Percentiles rank a stretch among this genome's conserved stretches.
Conservation (phyloP, 2,888 invertebrate species). For the Leucophora obtusa region DNA sequence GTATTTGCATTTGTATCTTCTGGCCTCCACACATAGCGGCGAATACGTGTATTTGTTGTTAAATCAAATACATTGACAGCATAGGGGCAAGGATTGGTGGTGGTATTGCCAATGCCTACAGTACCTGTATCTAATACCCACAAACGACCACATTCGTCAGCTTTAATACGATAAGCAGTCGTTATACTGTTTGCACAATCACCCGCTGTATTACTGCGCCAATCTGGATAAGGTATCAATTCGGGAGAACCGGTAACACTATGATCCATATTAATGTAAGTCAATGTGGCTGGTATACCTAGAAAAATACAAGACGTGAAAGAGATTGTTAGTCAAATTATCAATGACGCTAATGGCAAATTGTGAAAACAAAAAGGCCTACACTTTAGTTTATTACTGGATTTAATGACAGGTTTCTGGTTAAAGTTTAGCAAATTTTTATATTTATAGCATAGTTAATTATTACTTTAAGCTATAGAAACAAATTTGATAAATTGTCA, state of each 20-base stretch:
- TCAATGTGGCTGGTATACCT: conserved; percentile 90
- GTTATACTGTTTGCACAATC: conserved; percentile 87
- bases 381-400: background rate
- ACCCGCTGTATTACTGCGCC: conserved; percentile 86
- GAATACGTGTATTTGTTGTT: conserved; percentile 84
- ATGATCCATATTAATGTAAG: conserved; percentile 86
- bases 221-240: conserved; percentile 88
- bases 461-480: background rate
- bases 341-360: background rate
- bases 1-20: conserved; percentile 88
- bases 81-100: conserved; percentile 89
- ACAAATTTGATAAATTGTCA: background rate
- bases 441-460: background rate
- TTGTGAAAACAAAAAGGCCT: background rate
- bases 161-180: conserved; percentile 89
- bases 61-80: conserved; percentile 88
- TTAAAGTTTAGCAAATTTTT: background rate
- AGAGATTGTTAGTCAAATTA: background rate
- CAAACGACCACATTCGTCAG: conserved; percentile 87
- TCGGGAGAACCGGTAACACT: conserved; percentile 85
- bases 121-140: conserved; percentile 93
- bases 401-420: background rate
- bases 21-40: conserved; percentile 84
- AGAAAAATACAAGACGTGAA: conserved; percentile 22
- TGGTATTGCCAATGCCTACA: conserved; percentile 87